phyloP scores from a whole-genome alignment of 2,113 vertebrate genomes.

The Aplodontia rufa region DNA sequence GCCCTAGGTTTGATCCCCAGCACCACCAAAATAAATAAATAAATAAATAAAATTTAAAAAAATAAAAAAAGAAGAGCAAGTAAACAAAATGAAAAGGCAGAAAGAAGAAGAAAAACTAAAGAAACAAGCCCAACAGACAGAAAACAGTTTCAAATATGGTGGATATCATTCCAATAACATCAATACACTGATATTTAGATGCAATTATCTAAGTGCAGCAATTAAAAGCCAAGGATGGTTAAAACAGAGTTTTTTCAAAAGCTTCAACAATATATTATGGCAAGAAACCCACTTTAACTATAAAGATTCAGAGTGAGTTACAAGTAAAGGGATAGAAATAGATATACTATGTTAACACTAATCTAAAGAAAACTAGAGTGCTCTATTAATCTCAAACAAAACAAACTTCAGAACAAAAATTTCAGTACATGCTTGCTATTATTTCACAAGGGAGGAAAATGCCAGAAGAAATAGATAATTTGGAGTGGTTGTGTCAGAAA shows the following conservation, averaged over 20 bases:
- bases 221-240: background rate
- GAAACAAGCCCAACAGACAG: background rate
- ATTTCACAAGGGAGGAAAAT: background rate
- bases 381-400: background rate
- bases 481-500: background rate
- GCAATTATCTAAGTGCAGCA: background rate
- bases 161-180: background rate
- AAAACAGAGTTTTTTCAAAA: background rate
- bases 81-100: background rate
- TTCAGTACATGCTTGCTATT: background rate
- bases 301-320: background rate
- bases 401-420: background rate
- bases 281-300: background rate
- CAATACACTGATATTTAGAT: background rate
- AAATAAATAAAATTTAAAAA: too few species aligned
- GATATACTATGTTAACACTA: background rate
- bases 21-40: too few species aligned
- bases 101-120: background rate
- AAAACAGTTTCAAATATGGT: background rate
- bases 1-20: too few species aligned
- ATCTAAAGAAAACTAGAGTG: background rate
- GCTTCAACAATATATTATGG: background rate
- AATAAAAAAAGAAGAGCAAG: too few species aligned
- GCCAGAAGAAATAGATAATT: background rate
- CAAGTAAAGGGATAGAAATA: background rate